Conservation (phyloP, 1,140 invertebrate species). For the Drosophila sproati region DNA sequence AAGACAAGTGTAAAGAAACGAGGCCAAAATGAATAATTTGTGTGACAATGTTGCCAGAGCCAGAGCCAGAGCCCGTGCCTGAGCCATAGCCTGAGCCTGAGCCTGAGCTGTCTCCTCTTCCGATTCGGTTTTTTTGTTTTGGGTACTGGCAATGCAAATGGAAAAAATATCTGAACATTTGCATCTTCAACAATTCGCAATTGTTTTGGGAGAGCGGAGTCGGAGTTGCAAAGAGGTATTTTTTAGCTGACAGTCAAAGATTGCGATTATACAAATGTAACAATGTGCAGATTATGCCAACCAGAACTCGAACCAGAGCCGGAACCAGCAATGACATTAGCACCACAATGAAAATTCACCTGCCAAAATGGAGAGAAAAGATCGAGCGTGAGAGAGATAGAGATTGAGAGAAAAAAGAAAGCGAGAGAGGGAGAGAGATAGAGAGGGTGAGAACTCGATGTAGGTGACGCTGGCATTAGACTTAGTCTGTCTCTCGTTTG, state of each 20-base stretch:
- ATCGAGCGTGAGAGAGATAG: not conserved
- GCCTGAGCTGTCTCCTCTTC: conserved; percentile 23
- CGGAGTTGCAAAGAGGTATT: not conserved
- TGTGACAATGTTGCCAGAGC: conserved; percentile 70
- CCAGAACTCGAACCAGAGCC: conserved; percentile 16
- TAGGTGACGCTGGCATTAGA: conserved; percentile 15
- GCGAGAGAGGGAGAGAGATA: not conserved
- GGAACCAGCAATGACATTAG: not conserved
- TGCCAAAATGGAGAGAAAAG: not conserved
- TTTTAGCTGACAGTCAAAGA: conserved; percentile 47
- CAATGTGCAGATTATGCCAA: conserved; percentile 63
- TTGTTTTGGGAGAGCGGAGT: not conserved
- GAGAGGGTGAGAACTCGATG: not conserved
- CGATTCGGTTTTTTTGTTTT: conserved; percentile 7
- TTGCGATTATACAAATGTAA: conserved; percentile 51
- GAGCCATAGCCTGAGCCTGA: conserved; percentile 17
- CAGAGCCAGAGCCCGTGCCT: not conserved
- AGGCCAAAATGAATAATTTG: conserved; percentile 68
- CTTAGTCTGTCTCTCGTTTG: conserved; percentile 11
- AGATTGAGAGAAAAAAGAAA: not conserved
- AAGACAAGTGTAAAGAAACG: conserved; percentile 35
- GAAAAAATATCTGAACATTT: conserved; percentile 76
- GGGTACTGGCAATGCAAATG: conserved; percentile 60
- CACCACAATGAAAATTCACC: conserved; percentile 12
- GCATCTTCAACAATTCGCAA: conserved; percentile 73